Percentiles rank a stretch among this genome's conserved stretches.
phyloP scores from a whole-genome alignment of 2,888 invertebrate genomes.

The Thera britannica region DNA sequence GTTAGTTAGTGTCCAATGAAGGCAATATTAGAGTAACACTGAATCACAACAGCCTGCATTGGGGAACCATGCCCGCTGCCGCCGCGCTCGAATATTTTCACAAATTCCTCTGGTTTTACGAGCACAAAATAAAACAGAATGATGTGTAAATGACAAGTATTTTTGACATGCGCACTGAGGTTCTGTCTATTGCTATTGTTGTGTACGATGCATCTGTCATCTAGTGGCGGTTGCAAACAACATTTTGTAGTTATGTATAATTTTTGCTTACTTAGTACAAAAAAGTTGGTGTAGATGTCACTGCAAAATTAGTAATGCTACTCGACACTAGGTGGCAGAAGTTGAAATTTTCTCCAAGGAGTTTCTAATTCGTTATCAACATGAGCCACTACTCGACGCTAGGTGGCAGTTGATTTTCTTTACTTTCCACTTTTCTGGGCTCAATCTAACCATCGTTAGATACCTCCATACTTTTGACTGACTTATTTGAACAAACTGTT shows the following conservation, averaged over 20 bases:
- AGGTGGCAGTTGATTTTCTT: constrained; percentile 4
- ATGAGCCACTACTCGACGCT: constrained; percentile 1
- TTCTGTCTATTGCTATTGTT: constrained; percentile 47
- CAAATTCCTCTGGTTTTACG: constrained; percentile 72
- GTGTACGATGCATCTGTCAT: constrained; percentile 56
- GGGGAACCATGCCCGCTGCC: constrained; percentile 62
- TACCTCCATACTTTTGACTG: no score
- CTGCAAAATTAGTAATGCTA: constrained; percentile 36
- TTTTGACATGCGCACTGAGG: constrained; percentile 80
- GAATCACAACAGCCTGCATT: constrained; percentile 58
- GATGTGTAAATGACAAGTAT: constrained; percentile 74
- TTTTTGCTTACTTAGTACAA: neutral
- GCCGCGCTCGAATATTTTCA: constrained; percentile 64
- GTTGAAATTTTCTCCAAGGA: neutral
- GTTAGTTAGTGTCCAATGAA: constrained; percentile 51
- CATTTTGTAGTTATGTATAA: neutral
- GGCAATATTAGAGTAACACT: constrained; percentile 51
- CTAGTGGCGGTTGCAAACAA: neutral
- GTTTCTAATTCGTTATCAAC: neutral
- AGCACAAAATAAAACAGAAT: constrained; percentile 80
- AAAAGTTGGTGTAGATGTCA: constrained; percentile 13
- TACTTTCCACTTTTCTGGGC: neutral
- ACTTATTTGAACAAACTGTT: no score
- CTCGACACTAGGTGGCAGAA: constrained; percentile 49
- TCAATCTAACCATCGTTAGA: neutral